phyloP scores from a whole-genome alignment of 2,888 invertebrate genomes.

The Caenorhabditis drosophilae region DNA sequence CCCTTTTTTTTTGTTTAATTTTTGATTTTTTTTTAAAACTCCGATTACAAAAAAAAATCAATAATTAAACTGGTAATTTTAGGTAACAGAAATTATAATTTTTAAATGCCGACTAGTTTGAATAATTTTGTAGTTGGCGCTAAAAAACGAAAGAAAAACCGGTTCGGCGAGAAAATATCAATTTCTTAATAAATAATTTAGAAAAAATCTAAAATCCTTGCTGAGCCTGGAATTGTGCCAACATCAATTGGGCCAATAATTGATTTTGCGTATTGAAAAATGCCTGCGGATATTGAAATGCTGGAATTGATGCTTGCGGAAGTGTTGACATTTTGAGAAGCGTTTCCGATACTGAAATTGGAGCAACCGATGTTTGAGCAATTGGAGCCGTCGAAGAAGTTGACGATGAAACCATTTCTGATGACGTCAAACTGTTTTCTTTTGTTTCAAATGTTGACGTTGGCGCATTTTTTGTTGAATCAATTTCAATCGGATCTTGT shows the following conservation, averaged over 20 bases:
- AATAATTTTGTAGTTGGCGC: too few relatives aligned
- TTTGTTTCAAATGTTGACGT: not conserved
- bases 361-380: not conserved
- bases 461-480: too few relatives aligned
- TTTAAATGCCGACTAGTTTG: too few relatives aligned
- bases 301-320: conserved; percentile 1
- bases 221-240: conserved; percentile 26
- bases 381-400: conserved; percentile 1
- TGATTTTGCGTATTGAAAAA: conserved; percentile 13
- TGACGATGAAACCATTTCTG: not conserved
- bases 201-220: conserved; percentile 5
- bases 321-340: conserved; percentile 17
- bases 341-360: not conserved
- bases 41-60: too few relatives aligned
- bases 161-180: too few relatives aligned
- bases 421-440: not conserved
- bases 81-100: too few relatives aligned
- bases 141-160: too few relatives aligned
- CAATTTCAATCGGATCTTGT: too few relatives aligned
- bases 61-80: too few relatives aligned
- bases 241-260: conserved; percentile 28
- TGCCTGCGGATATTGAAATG: conserved; percentile 6
- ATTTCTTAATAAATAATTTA: too few relatives aligned
- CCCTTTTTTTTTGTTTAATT: too few relatives aligned
- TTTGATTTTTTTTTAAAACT: too few relatives aligned